Conservation (phyloP, 1,140 invertebrate species). For the Aporrectodea caliginosa region DNA sequence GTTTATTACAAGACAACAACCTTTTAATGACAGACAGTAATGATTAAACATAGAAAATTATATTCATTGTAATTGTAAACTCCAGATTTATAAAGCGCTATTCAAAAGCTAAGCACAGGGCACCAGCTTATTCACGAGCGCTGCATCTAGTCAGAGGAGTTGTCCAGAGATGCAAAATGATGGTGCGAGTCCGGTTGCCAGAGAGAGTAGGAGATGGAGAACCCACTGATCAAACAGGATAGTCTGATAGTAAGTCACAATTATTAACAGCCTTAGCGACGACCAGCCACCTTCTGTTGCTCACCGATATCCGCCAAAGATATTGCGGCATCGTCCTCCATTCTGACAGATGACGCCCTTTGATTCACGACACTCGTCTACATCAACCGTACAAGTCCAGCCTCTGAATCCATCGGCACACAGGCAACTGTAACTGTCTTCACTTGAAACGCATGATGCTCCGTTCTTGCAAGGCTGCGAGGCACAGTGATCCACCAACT, state of each 20-base stretch:
- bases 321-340: constrained; percentile 73
- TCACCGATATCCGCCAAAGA: constrained; percentile 82
- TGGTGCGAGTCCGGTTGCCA: background rate
- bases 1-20: too few relatives aligned
- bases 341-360: constrained; percentile 82
- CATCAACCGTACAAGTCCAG: constrained; percentile 76
- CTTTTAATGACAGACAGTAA: too few relatives aligned
- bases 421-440: constrained; percentile 63
- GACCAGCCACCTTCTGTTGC: constrained; percentile 8
- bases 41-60: too few relatives aligned
- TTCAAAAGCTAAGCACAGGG: too few relatives aligned
- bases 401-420: constrained; percentile 46
- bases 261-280: too few relatives aligned
- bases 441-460: constrained; percentile 42
- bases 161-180: background rate
- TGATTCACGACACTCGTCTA: constrained; percentile 72
- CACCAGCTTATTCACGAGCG: too few relatives aligned
- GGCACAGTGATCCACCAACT: constrained; percentile 63
- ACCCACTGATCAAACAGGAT: background rate
- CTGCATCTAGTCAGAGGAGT: background rate
- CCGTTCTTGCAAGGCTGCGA: constrained; percentile 50
- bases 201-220: background rate
- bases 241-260: too few relatives aligned
- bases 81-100: too few relatives aligned
- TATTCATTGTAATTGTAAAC: too few relatives aligned